These are phyloP conservation scores for Philantomba maxwellii DNA, from an alignment of 2,113 vertebrate species.

Conservation along the genomic window DNA sequence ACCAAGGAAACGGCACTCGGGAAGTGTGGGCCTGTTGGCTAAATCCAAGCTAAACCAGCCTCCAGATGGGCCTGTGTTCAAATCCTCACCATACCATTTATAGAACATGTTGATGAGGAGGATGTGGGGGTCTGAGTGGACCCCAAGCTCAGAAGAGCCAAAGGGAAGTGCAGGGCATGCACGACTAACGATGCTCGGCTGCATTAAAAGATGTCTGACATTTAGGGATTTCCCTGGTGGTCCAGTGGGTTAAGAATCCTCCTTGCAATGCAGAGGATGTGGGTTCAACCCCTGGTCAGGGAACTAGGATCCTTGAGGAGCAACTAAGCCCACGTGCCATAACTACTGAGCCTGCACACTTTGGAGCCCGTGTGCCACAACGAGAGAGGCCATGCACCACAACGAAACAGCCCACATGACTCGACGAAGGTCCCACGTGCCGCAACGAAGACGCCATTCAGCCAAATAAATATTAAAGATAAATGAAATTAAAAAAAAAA, in stretches of 20 bases:
- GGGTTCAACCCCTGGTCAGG: neutral
- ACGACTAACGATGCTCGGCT: neutral
- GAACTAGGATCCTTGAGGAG: neutral
- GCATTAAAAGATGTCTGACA: neutral
- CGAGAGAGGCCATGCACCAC: neutral
- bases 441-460: rapidly evolving
- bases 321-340: neutral
- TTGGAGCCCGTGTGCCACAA: neutral
- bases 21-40: neutral
- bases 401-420: neutral
- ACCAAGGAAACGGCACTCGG: neutral
- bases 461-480: neutral
- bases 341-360: neutral
- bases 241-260: neutral
- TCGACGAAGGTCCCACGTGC: neutral
- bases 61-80: neutral
- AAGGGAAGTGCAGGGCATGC: neutral
- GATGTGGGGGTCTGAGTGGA: neutral
- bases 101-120: neutral
- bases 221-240: neutral
- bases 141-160: neutral
- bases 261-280: neutral
- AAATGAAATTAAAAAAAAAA: neutral
- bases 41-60: neutral
- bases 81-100: neutral